Base-by-base conservation (phyloP, 2,797 vertebrate genomes). In the Macropodus opercularis region DNA sequence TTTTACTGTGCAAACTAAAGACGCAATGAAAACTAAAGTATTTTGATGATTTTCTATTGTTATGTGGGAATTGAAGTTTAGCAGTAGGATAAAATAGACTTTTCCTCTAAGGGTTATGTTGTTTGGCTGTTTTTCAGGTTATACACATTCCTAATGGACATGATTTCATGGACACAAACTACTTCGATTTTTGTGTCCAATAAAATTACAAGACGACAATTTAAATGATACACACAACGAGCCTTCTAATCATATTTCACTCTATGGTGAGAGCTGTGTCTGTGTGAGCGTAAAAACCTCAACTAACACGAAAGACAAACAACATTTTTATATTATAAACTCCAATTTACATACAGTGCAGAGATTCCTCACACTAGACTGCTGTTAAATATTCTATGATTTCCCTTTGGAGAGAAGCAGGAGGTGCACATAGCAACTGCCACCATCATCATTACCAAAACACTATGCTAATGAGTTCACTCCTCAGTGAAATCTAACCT, bases 81-180 rank as follows among this genome's bases (percentile, higher is more conserved):
- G 18, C n/a, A 8, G 15, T 19, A 24, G 24, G 10, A 49, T 24
- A 44, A 35, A 39, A 40, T 23, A 34, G 6, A n/a, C 4, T 26
- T 49, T 22, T 34, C 24, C 27, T 72, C 35, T 42, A 41, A 40
- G 31, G 19, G 7, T 19, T 57, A 19, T 29, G 8, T 47, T 61
- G 22, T 43, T 52, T 39, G 5, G 7, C n/a, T 7, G 22, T 42
- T 27, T n/a, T n/a, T n/a, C n/a, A n/a, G n/a, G n/a, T n/a, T n/a
- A 26, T 26, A 26, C 24, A 26, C 24, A 26, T 4, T 26, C 24
- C 7, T 26, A 26, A 26, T 26, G 24, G 7, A 26, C 7, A 7
- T 26, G 8, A 6, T 31, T 5, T 31, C 29, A 31, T 31, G 29
- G 29, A 24, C 24, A 24, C 24, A 24, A 3, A 6, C n/a, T n/a